Evolutionary conservation across 2,113 vertebrate genomes (phyloP).

Genomic region (Corydoras sp.): DNA sequence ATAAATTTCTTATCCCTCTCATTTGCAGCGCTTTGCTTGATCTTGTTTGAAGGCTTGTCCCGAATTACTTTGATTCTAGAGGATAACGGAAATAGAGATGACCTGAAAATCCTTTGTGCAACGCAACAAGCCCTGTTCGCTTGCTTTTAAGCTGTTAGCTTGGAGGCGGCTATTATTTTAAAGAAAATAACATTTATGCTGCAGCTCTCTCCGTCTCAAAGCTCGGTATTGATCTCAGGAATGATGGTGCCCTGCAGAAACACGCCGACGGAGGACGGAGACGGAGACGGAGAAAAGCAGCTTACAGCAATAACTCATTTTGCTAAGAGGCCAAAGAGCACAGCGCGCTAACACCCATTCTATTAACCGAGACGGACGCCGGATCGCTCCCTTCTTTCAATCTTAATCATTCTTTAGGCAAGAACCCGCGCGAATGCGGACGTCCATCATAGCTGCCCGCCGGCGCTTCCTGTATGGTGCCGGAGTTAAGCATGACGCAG

Average conservation of each 20-base stretch:
- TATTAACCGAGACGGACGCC: constrained; percentile 23
- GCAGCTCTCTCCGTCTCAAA: constrained; percentile 5
- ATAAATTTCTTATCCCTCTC: constrained; percentile 38
- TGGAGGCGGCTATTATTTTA: constrained; percentile 34
- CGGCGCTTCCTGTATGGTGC: background rate
- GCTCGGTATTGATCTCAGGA: constrained; percentile 33
- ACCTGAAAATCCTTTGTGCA: constrained; percentile 10
- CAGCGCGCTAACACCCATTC: constrained; percentile 12
- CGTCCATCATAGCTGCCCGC: background rate
- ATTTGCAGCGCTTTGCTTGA: constrained; percentile 27
- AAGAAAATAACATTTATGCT: constrained; percentile 33
- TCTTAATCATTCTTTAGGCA: constrained; percentile 18
- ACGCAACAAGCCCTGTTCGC: constrained; percentile 7
- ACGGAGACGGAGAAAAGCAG: constrained; percentile 25
- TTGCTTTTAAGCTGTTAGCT: constrained; percentile 35
- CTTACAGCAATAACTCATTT: constrained; percentile 28
- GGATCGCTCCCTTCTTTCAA: constrained; percentile 10
- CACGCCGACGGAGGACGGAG: constrained; percentile 19
- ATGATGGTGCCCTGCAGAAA: constrained; percentile 38
- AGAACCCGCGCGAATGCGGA: background rate
- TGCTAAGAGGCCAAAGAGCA: constrained; percentile 34
- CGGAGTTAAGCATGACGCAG: background rate
- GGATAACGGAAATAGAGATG: constrained; percentile 28
- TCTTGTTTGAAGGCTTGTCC: constrained; percentile 30
- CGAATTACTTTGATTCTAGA: constrained; percentile 32